phyloP scores from a whole-genome alignment of 2,797 vertebrate species.

The Simalia tracyae region DNA sequence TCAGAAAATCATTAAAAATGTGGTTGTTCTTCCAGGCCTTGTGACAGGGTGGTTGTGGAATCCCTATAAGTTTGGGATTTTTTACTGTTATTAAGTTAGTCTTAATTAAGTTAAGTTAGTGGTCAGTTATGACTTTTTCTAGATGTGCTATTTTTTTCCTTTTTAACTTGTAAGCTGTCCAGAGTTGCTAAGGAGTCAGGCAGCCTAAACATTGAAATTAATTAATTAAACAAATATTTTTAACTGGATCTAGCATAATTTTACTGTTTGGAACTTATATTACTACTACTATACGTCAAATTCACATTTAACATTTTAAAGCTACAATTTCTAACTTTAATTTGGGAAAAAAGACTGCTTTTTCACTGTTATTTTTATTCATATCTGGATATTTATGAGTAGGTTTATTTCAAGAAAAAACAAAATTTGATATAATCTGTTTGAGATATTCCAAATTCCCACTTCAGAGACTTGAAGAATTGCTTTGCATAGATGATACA shows the following conservation, averaged over 20 bases:
- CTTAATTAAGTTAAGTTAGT: no score
- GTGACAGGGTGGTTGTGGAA: not conserved
- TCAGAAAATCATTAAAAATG: not conserved
- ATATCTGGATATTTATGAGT: not conserved
- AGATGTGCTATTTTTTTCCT: no score
- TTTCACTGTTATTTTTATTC: not conserved
- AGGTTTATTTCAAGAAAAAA: constrained; percentile 4
- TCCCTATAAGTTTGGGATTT: not conserved
- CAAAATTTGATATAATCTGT: constrained; percentile 11
- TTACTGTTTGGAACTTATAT: not conserved
- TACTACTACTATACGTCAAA: not conserved
- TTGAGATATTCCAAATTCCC: constrained; percentile 5
- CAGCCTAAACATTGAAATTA: not conserved
- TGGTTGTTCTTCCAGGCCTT: not conserved
- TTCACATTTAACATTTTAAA: not conserved
- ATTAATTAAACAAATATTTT: not conserved
- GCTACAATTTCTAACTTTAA: not conserved
- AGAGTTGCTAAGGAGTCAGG: not conserved
- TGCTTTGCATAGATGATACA: constrained; percentile 17
- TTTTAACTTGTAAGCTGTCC: not conserved
- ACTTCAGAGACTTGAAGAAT: not conserved
- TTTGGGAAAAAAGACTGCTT: not conserved
- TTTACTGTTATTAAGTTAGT: no score
- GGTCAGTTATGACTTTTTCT: no score
- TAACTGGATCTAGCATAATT: not conserved